Evolutionary conservation across 2,888 invertebrate species (phyloP), one percentile per base, ranked within the genome.

Genomic region (Chaetogeoica ovagalla): DNA sequence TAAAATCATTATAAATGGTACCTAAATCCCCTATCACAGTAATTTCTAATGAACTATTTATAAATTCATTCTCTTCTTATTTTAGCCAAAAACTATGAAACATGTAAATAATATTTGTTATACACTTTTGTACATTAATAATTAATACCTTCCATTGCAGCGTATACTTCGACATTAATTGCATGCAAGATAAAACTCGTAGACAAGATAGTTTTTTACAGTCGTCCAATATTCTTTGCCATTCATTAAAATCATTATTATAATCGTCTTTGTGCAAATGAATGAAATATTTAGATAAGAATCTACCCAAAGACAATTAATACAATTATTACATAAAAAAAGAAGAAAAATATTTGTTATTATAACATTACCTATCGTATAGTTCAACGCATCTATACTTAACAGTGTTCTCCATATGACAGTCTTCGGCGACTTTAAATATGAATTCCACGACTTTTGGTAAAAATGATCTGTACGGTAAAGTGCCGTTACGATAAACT

Each of bases 241-340:
- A 70, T 8, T 52, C 21, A 8, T 70, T 69, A 0, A 59, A 43
- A 60, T 62, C 30, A 11, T 43, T 23, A 23, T 37, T 23, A 30
- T 62, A 21, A 21, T 39, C 39, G 21, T 77, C 21, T 37, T 62
- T 37, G 19, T 70, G 8, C 2, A 52, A 62, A 0, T 39, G 17
- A 68, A 76, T 59, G n/a, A 76, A 76, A n/a, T 68, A 59, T 62
- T 70, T 52, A 13, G 68, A 69, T 48, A 77, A 62, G 62, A 60
- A 77, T 52, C 77, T 77, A 77, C 21, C 30, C 30, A 19, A 11
- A 52, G 37, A 37, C 52, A 37, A 52, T 37, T 60, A 69, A 52
- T 21, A 76, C 23, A n/a, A 74, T 11, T 23, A 39, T n/a, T 52
- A 62, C 1, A 70, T 37, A 57, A n/a, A 21, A 37, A 69, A 13